These are phyloP conservation scores for Caerostris extrusa DNA, from an alignment of 1,140 invertebrate genomes.

Conservation along the genomic window DNA sequence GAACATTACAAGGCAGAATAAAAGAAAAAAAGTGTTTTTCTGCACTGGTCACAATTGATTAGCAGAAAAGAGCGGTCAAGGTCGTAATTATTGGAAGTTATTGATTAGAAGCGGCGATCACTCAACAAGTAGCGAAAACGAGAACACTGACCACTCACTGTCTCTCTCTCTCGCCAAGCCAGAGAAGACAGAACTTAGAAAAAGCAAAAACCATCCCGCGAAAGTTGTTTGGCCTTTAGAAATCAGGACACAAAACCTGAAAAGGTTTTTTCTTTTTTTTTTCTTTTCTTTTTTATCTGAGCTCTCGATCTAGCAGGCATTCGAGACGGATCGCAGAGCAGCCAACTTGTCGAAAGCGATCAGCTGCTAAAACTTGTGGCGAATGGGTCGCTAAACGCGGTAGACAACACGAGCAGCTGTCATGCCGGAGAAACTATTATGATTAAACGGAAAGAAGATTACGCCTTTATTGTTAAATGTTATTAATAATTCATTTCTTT, in stretches of 20 bases:
- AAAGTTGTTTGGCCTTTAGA: slow-evolving; percentile 66
- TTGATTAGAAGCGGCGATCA: slow-evolving; percentile 10
- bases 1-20: too few species aligned
- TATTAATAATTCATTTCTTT: too few species aligned
- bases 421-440: neutral
- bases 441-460: neutral
- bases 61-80: slow-evolving; percentile 16
- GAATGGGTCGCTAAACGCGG: slow-evolving; percentile 29
- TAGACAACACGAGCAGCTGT: slow-evolving; percentile 18
- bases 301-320: slow-evolving; percentile 5
- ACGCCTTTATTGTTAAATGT: neutral
- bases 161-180: neutral
- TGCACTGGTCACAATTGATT: neutral
- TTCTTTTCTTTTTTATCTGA: slow-evolving; percentile 10
- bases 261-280: neutral
- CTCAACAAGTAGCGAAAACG: slow-evolving; percentile 45
- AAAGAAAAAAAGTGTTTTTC: too few species aligned
- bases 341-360: slow-evolving; percentile 8
- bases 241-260: slow-evolving; percentile 42
- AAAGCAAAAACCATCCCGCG: slow-evolving; percentile 31
- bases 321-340: neutral
- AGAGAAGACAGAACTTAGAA: neutral
- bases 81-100: slow-evolving; percentile 2
- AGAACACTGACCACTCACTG: neutral
- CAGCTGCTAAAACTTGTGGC: slow-evolving; percentile 31